A percentile compares a stretch with the other conserved stretches of the same genome.
These are phyloP conservation scores for Cephalopterus ornatus DNA, from an alignment of 2,113 vertebrate species.

Conservation along the genomic window DNA sequence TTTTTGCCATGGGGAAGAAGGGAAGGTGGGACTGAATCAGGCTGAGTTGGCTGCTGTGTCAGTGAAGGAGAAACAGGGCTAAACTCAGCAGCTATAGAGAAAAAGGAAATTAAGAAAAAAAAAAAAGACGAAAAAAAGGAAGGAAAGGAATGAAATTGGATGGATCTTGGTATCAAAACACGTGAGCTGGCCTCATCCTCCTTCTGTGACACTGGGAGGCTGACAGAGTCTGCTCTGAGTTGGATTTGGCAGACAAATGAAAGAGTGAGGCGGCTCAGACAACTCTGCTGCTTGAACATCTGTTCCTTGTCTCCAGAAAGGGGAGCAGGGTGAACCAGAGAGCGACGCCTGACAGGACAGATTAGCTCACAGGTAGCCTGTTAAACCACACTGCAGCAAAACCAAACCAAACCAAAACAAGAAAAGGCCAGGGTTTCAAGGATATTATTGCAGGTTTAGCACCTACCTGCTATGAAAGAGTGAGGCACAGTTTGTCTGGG, in stretches of 20 bases:
- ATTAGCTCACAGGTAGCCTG: neutral
- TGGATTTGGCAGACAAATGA: neutral
- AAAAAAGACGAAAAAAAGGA: accelerated
- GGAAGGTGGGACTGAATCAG: neutral
- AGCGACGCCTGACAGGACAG: neutral
- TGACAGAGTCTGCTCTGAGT: neutral
- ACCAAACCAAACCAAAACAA: neutral
- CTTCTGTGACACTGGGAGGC: neutral
- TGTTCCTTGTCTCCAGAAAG: neutral
- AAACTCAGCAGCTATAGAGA: neutral
- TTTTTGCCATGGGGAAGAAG: neutral
- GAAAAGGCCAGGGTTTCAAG: neutral
- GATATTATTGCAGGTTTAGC: neutral
- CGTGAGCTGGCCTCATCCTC: neutral
- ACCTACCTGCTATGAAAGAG: neutral
- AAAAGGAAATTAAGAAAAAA: neutral
- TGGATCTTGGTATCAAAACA: neutral
- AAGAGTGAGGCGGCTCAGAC: neutral
- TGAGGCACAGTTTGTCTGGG: neutral
- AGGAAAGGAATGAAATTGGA: neutral
- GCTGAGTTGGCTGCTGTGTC: neutral
- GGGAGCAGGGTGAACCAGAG: neutral
- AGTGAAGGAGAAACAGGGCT: neutral
- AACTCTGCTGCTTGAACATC: neutral
- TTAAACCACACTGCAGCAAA: neutral